Percentiles rank a stretch among this genome's conserved stretches.
Conservation (phyloP, 2,888 invertebrate genomes). For the Eupithecia subumbrata region DNA sequence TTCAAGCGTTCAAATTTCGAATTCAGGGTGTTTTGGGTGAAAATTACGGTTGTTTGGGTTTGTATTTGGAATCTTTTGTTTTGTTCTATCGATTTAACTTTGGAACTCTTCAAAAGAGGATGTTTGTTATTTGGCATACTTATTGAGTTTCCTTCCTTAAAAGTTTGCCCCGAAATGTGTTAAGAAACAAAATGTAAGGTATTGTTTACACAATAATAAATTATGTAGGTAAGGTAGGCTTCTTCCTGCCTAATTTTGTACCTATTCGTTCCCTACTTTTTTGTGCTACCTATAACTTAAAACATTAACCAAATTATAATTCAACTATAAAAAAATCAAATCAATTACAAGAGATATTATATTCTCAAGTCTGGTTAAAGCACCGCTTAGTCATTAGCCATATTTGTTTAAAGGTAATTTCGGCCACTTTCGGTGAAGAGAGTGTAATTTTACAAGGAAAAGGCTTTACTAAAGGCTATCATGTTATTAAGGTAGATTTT, state of each 20-base stretch:
- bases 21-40: slow-evolving; percentile 34
- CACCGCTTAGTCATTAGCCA: slow-evolving; percentile 24
- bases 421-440: slow-evolving; percentile 31
- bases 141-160: neutral
- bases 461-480: slow-evolving; percentile 52
- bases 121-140: neutral
- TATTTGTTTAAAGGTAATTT: slow-evolving; percentile 31
- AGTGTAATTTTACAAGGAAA: slow-evolving; percentile 39
- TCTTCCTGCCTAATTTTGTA: neutral
- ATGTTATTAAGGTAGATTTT: slow-evolving; percentile 56
- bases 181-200: neutral
- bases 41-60: slow-evolving; percentile 35
- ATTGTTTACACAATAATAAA: neutral
- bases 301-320: too few species aligned
- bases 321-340: too few species aligned
- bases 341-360: neutral
- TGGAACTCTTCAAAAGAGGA: slow-evolving; percentile 8
- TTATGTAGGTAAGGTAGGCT: neutral
- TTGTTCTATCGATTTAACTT: slow-evolving; percentile 18
- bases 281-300: neutral
- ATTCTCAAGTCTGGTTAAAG: slow-evolving; percentile 12
- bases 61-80: slow-evolving; percentile 32
- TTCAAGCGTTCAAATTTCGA: slow-evolving; percentile 39
- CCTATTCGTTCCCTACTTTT: neutral
- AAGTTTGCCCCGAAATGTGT: neutral